Evolutionary conservation across 2,888 invertebrate species (phyloP), one percentile per base, ranked within the genome.

Genomic region (Calameuta filiformis): DNA sequence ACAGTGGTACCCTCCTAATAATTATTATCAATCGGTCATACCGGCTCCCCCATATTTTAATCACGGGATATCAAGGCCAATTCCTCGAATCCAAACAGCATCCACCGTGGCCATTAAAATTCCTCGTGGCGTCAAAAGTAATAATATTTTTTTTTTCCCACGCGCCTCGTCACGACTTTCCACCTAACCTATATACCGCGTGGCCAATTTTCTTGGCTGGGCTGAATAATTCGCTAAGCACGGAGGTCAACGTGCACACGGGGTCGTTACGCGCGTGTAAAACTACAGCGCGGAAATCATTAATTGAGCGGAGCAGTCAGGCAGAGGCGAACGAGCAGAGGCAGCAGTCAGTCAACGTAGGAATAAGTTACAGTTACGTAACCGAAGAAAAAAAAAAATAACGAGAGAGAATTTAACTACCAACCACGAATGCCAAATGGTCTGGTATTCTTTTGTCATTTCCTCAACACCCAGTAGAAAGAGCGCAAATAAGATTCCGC

Each of bases 281-380:
- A 31, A 91, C 91, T 87, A 83, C 88, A 56, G 91, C 91, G 86
- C 90, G 91, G 91, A 91, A 91, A 91, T 91, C 91, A 89, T 91
- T 91, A 90, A 91, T 91, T 90, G 90, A 91, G 89, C 23, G 23
- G 56, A 23, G 23, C 56, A 56, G 56, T 23, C 9, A 56, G 23
- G 56, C 56, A 56, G 56, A 56, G 56, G 9, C 56, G 23, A 56
- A 9, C 9, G 23, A 56, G 56, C 56, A 9, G 56, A 56, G 35
- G 11, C 31, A 31, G 11, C 0, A 23, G 23, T 9, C 56, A 56
- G 56, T 23, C 23, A 1, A 6, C 15, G 23, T 56, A 9, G 23
- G 9, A 56, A 56, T 56, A 56, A 9, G 4, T 2, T 23, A 23
- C 15, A 6, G 56, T 56, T 56, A 56, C 23, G 23, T 56, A 56